Percentiles rank a stretch among this genome's conserved stretches.
Evolutionary conservation across 2,888 invertebrate genomes (phyloP).

Genomic region (Drosophila mimetica): DNA sequence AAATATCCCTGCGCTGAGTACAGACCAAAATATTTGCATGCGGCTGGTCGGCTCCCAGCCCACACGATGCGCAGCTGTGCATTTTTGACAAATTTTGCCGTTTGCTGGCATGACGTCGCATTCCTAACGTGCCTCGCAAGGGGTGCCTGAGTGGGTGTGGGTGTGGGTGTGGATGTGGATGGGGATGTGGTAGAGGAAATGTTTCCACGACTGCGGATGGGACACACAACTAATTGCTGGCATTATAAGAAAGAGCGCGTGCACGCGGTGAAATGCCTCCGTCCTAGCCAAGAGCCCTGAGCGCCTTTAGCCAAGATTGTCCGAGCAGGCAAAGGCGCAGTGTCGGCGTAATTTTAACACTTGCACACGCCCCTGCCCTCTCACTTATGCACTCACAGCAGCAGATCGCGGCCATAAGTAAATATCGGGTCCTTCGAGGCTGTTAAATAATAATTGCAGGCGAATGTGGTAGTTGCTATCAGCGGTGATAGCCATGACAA

Average conservation of each 20-base stretch:
- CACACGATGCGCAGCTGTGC: slow-evolving; percentile 45
- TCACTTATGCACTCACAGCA: slow-evolving; percentile 21
- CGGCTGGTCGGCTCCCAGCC: slow-evolving; percentile 58
- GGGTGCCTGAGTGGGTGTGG: not conserved
- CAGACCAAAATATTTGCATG: slow-evolving; percentile 74
- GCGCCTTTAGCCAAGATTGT: slow-evolving; percentile 41
- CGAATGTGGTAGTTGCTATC: slow-evolving; percentile 71
- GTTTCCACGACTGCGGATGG: slow-evolving; percentile 36
- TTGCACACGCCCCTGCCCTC: slow-evolving; percentile 56
- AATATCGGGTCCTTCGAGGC: slow-evolving; percentile 69
- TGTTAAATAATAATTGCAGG: slow-evolving; percentile 78
- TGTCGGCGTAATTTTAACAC: slow-evolving; percentile 63
- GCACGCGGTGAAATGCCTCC: slow-evolving; percentile 74
- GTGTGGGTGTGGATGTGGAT: no score
- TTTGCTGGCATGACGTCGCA: slow-evolving; percentile 67
- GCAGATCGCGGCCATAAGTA: slow-evolving; percentile 55
- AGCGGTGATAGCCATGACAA: slow-evolving; percentile 79
- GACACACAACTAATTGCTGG: slow-evolving; percentile 69
- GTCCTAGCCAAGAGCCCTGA: slow-evolving; percentile 69
- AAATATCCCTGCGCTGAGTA: slow-evolving; percentile 56
- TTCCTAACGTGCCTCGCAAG: slow-evolving; percentile 55
- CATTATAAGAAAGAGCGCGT: slow-evolving; percentile 62
- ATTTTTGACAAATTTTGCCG: slow-evolving; percentile 75
- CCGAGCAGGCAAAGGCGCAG: slow-evolving; percentile 31
- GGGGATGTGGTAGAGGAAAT: not conserved